These are phyloP conservation scores for Menura novaehollandiae DNA, from an alignment of 2,113 vertebrate species.

Conservation along the genomic window DNA sequence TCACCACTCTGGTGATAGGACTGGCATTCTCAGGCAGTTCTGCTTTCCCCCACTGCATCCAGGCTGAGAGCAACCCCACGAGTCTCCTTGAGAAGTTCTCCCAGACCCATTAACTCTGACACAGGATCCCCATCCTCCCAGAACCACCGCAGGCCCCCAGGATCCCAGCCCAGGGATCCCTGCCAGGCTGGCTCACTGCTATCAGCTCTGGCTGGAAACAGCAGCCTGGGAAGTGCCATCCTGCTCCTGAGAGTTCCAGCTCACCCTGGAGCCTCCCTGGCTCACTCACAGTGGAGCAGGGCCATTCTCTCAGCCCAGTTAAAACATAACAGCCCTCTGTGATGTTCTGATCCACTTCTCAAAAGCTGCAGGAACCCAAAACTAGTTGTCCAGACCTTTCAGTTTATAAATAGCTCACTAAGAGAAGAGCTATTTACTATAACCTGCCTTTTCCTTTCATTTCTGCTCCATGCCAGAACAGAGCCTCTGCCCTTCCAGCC, in stretches of 20 bases:
- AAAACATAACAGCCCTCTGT: background rate
- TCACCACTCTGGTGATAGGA: background rate
- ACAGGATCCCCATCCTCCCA: background rate
- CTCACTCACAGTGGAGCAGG: accelerated
- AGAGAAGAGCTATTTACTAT: background rate
- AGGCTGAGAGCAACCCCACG: background rate
- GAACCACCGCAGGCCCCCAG: background rate
- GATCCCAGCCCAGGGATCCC: background rate
- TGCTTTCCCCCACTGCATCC: background rate
- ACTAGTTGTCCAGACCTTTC: background rate
- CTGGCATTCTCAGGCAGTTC: background rate
- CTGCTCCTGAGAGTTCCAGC: background rate
- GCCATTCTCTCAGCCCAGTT: accelerated
- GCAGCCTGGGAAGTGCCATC: background rate
- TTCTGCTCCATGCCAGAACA: background rate
- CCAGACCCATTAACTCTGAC: accelerated
- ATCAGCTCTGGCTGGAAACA: background rate
- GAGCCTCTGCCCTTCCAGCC: background rate
- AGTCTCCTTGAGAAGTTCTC: background rate
- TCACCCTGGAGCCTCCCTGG: background rate
- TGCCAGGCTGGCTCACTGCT: background rate
- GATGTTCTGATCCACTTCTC: background rate
- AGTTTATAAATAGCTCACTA: background rate
- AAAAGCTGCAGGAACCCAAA: background rate
- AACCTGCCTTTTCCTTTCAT: background rate